These are phyloP conservation scores for Phycodurus eques DNA, from an alignment of 2,113 vertebrate species.

Conservation along the genomic window DNA sequence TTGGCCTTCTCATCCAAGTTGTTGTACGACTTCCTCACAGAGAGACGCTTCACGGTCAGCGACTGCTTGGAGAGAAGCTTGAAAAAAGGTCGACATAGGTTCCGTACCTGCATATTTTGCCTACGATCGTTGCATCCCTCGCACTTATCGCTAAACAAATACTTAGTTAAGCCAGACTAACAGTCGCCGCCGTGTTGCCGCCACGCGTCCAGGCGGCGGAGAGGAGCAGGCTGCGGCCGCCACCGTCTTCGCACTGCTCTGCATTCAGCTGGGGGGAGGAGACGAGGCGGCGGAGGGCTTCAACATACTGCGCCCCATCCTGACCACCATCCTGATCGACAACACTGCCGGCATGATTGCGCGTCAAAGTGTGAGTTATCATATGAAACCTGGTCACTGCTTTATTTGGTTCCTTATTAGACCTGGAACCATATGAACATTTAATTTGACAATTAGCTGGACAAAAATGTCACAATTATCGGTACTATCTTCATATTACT, in stretches of 20 bases:
- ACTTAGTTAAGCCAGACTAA: background rate
- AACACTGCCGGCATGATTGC: constrained; percentile 73
- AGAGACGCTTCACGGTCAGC: constrained; percentile 80
- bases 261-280: constrained; percentile 89
- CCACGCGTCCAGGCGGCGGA: constrained; percentile 75
- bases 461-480: background rate
- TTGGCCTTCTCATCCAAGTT: constrained; percentile 81
- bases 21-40: constrained; percentile 83
- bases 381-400: background rate
- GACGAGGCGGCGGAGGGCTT: constrained; percentile 85
- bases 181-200: background rate
- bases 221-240: constrained; percentile 89
- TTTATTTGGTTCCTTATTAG: background rate
- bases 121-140: background rate
- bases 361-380: constrained; percentile 85
- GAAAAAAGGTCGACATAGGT: constrained; percentile 80
- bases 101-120: background rate
- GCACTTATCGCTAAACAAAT: background rate
- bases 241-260: constrained; percentile 81
- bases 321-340: constrained; percentile 81
- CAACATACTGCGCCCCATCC: constrained; percentile 78
- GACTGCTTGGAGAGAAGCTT: constrained; percentile 91
- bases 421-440: background rate
- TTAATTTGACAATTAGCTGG: background rate
- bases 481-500: background rate